Evolutionary conservation across 1,140 invertebrate species (phyloP).

Genomic region (Drosophila sp.): DNA sequence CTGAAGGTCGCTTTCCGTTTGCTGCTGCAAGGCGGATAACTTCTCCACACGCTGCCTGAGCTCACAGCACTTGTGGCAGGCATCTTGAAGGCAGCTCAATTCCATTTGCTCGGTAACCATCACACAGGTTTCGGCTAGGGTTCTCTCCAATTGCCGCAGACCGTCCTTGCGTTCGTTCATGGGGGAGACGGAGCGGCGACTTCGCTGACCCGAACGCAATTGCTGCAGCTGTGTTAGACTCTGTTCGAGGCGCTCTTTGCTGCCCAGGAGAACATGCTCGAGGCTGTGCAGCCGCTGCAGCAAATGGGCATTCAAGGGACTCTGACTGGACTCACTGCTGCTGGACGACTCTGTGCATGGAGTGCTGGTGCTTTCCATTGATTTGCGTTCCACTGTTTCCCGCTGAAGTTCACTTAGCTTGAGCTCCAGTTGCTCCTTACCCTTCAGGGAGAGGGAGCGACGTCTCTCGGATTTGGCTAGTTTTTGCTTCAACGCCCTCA

Average conservation of each 20-base stretch:
- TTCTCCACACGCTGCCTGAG: conserved; percentile 74
- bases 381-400: conserved; percentile 88
- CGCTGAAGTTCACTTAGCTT: conserved; percentile 91
- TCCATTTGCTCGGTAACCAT: conserved; percentile 70
- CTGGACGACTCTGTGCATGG: conserved; percentile 50
- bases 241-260: conserved; percentile 81
- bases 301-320: conserved; percentile 82
- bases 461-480: conserved; percentile 91
- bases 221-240: conserved; percentile 84
- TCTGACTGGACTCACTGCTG: conserved; percentile 43
- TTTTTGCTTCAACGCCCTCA: conserved; percentile 90
- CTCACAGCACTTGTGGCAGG: conserved; percentile 83
- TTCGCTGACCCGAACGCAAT: conserved; percentile 84
- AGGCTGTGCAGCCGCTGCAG: conserved; percentile 85
- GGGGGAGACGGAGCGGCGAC: conserved; percentile 85
- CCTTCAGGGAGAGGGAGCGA: conserved; percentile 91
- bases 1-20: conserved; percentile 68
- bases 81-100: conserved; percentile 82
- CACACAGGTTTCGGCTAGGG: conserved; percentile 85
- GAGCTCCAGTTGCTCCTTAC: conserved; percentile 91
- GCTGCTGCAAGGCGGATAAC: conserved; percentile 54
- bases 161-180: conserved; percentile 85
- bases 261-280: conserved; percentile 85
- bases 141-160: conserved; percentile 85
- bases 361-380: conserved; percentile 47